Base-by-base conservation (phyloP, 2,888 invertebrate species). In the Agrenia bidenticulata region DNA sequence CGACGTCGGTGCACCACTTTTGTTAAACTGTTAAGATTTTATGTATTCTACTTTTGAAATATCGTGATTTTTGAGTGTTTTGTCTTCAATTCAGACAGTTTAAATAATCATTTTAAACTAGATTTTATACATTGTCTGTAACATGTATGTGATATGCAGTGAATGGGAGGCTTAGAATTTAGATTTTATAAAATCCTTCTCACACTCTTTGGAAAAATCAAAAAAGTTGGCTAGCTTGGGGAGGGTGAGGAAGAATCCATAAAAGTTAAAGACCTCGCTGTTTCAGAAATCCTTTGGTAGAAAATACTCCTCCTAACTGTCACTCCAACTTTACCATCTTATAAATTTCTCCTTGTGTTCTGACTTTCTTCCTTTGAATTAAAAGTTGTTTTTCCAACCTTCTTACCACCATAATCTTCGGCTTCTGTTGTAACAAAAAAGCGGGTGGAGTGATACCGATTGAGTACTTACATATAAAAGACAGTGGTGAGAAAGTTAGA, bases 331-430 rank as follows among this genome's bases (percentile, higher is more conserved):
- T 55, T 24, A 32, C 27, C 9, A 55, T 55, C 55, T 55, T 55
- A 5, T 55, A 55, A 55, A 55, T 55, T 55, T 55, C 24, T n/a
- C 17, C 55, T 55, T 55, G 32, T 55, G 24, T 55, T 55, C 55
- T 55, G 55, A 55, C 17, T 55, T 51, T 51, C 49, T 49, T 53
- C 55, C 24, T 24, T 55, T 24, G 55, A 55, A 55, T 55, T 55
- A 55, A 41, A 57, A 57, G 56, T 57, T 37, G 56, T 37, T 57
- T 57, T 57, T 39, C 41, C 56, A 21, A 37, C 23, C 51, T 51
- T 19, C 45, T 45, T 9, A 45, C 45, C 45, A 45, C 45, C n/a
- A n/a, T n/a, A n/a, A 45, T n/a, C 15, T 45, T 45, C 45, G 7
- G 15, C 45, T 45, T 45, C 45, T 45, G 5, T 19, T 45, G 45